Evolutionary conservation across 1,140 invertebrate species (phyloP).

Genomic region (Brachionus angularis): DNA sequence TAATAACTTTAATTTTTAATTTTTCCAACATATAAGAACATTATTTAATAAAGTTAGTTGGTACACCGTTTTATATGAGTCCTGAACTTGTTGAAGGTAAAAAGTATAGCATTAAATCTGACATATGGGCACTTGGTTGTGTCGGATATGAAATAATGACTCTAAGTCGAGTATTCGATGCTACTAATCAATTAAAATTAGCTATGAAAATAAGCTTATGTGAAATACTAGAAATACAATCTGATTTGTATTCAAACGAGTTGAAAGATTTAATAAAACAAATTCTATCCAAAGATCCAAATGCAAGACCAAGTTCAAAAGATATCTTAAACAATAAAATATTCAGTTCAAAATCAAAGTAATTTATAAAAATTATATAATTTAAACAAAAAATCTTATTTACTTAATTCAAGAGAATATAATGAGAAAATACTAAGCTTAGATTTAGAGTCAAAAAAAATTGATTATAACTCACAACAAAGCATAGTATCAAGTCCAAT

Average conservation of each 20-base stretch:
- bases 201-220: conserved; percentile 54
- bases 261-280: conserved; percentile 49
- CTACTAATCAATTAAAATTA: conserved; percentile 56
- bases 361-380: conserved; percentile 28
- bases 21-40: not conserved
- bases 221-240: conserved; percentile 49
- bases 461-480: not conserved
- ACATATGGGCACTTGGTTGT: conserved; percentile 80
- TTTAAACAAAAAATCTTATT: no score
- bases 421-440: conserved; percentile 5
- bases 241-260: conserved; percentile 48
- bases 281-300: conserved; percentile 52
- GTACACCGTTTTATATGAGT: conserved; percentile 78
- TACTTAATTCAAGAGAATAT: no score
- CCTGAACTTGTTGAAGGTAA: conserved; percentile 75
- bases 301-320: conserved; percentile 33
- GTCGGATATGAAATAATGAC: conserved; percentile 72
- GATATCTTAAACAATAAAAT: not conserved
- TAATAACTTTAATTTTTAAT: not conserved
- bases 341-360: not conserved
- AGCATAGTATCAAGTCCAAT: conserved; percentile 11
- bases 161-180: conserved; percentile 64
- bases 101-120: conserved; percentile 63
- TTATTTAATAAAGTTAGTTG: conserved; percentile 61
- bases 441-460: conserved; percentile 1